These are phyloP conservation scores for Helostoma temminkii DNA, from an alignment of 2,797 vertebrate species.

Conservation along the genomic window DNA sequence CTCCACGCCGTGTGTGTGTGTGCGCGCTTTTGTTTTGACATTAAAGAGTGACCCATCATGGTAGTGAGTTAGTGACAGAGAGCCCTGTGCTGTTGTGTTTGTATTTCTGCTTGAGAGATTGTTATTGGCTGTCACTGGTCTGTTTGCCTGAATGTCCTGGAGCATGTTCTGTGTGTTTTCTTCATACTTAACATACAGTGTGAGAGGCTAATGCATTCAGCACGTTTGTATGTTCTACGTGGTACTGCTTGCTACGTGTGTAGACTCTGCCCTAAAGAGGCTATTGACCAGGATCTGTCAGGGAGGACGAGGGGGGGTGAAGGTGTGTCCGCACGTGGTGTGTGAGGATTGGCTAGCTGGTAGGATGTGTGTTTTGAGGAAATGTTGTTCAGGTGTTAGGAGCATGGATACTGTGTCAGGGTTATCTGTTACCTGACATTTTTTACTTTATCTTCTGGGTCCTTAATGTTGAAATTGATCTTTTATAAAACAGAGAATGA, in stretches of 20 bases:
- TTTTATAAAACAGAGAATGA: background rate
- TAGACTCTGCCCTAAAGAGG: slow-evolving; percentile 49
- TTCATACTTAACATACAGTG: slow-evolving; percentile 13
- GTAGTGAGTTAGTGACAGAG: background rate
- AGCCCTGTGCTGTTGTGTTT: slow-evolving; percentile 52
- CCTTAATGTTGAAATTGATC: no score
- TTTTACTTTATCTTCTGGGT: accelerated
- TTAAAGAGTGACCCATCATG: slow-evolving; percentile 11
- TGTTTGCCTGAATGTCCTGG: slow-evolving; percentile 37
- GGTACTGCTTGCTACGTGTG: slow-evolving; percentile 22
- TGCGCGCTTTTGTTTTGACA: slow-evolving; percentile 25
- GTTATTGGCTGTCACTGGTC: slow-evolving; percentile 17
- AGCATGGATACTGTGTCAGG: background rate
- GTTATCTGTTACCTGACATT: background rate
- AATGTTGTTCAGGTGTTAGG: slow-evolving; percentile 18
- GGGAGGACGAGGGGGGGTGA: slow-evolving; percentile 21
- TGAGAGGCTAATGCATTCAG: slow-evolving; percentile 26
- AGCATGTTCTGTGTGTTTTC: slow-evolving; percentile 17
- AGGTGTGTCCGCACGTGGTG: slow-evolving; percentile 24
- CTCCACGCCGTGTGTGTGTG: background rate
- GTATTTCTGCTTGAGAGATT: slow-evolving; percentile 57
- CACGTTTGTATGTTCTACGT: slow-evolving; percentile 45
- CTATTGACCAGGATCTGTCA: slow-evolving; percentile 45
- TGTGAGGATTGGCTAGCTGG: slow-evolving; percentile 68
- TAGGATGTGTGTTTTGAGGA: slow-evolving; percentile 53